Base-by-base conservation (phyloP, 2,888 invertebrate species). In the Ceriagrion tenellum region DNA sequence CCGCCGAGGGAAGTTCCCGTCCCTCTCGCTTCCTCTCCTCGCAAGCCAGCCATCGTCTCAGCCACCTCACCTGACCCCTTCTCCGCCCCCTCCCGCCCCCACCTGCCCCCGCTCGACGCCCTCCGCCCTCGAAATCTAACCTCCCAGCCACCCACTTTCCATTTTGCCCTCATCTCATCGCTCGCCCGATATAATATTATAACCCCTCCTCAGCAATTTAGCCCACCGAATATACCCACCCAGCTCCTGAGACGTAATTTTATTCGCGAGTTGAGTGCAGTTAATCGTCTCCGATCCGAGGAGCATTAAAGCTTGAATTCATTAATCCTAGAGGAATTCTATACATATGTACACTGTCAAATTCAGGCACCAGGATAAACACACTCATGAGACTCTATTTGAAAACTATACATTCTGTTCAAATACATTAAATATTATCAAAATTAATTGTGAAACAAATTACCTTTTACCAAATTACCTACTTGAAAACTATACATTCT, bases 251-350 rank as follows among this genome's bases (percentile, higher is more conserved):
- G 35, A 18, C 81, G 81, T 81, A 81, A 81, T 81, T 81, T 35
- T 81, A 81, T 81, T 81, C 81, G 35, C 81, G 81, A 35, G 35
- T 35, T 81, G 81, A 35, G 81, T 30, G 35, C n/a, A 81, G 30
- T 81, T 81, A 81, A 81, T 81, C 30, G 81, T 81, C 81, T 81
- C 35, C 81, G 81, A 81, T 81, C 30, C 35, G 35, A 81, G 35
- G 18, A 26, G 16, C 81, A 81, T 81, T 81, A 81, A 81, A 81
- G 35, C 35, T 35, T 13, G 81, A 81, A 35, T 35, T 18, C 35
- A 81, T 35, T 81, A 81, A 6, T 8, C 35, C 81, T 81, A 12
- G 35, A 18, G 30, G 81, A 81, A 47, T 47, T 47, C 47, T 47
- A 47, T 2, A 47, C 8, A 47, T 47, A 47, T 47, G 8, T 47